Evolutionary conservation across 92 coral and sea anemone genomes (phyloP).

Genomic region (Montipora capitata): DNA sequence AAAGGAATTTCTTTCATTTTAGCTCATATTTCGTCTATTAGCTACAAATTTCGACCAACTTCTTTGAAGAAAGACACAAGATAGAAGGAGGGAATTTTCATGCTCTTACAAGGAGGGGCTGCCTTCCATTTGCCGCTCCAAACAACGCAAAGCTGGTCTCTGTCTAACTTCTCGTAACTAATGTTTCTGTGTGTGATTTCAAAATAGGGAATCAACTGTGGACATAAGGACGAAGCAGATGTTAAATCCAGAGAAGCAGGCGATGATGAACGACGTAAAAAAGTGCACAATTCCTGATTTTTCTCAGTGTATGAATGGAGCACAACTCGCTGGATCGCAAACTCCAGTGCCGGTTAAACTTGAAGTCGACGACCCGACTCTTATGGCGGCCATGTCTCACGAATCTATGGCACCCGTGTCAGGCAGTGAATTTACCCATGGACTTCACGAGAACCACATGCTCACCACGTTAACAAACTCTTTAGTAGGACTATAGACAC

Average conservation of each 20-base stretch:
- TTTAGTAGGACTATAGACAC: conserved; percentile 94
- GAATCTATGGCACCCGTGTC: conserved; percentile 85
- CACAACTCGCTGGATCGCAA: conserved; percentile 67
- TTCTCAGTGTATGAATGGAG: conserved; percentile 79
- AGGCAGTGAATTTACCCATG: conserved; percentile 90
- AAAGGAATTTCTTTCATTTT: no score
- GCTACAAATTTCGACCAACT: no score
- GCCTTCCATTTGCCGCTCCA: no score
- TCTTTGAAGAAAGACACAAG: no score
- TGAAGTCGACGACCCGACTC: conserved; percentile 91
- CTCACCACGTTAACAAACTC: conserved; percentile 95
- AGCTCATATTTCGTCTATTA: no score
- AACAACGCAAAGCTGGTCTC: no score
- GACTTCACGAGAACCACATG: conserved; percentile 97
- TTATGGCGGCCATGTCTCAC: conserved; percentile 86
- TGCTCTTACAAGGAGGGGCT: no score
- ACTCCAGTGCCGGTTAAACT: conserved; percentile 93
- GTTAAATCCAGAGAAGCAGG: conserved; percentile 83
- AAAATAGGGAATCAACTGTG: conserved; percentile 84
- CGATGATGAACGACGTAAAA: conserved; percentile 83
- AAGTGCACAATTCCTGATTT: conserved; percentile 91
- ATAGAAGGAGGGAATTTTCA: no score
- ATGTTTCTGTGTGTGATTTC: conserved; percentile 16
- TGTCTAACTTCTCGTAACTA: conserved; percentile 27
- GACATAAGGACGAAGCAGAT: conserved; percentile 91